Base-by-base conservation (phyloP, 2,888 invertebrate species). In the Sinodicranocentrus sp. region DNA sequence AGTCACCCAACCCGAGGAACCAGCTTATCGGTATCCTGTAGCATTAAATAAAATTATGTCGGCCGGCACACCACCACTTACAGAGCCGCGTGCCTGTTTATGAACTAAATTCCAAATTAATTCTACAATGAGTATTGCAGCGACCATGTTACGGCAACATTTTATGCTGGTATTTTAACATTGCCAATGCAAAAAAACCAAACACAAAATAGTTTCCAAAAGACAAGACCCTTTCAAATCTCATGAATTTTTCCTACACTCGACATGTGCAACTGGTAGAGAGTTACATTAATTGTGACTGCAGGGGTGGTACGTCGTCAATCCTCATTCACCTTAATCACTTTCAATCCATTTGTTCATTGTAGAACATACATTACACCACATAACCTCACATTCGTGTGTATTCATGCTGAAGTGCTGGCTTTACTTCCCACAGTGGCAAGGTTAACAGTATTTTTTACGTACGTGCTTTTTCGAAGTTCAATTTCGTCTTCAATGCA, bases 341-440 rank as follows among this genome's bases (percentile, higher is more conserved):
- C 61, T 61, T 61, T 57, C 57, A 57, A 57, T 57, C 19, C 21
- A n/a, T 57, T 57, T 23, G 13, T 57, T 23, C 15, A 57, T 21
- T 1, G 57, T 57, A 19, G 28, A 25, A 15, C 21, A 21, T 28
- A 61, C 15, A 61, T 61, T n/a, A 2, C 28, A 15, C 21, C 23
- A 57, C 57, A 15, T 48, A 57, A 57, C 57, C 57, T 57, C 57
- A 57, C 57, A 19, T 57, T 57, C 57, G 21, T 57, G 25, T 48
- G 48, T 3, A 33, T 59, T 10, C 48, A 48, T n/a, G 48, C 17
- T 48, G 48, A 13, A 43, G 8, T 19, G 8, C 19, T 8, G 8
- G 21, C 59, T 21, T 23, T 59, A 23, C 28, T 61, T 61, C 61
- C n/a, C 61, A 61, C 67, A 67, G 13, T 67, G 43, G 44, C 67